Evolutionary conservation across 2,113 vertebrate genomes (phyloP).

Genomic region (Anthoscopus minutus): DNA sequence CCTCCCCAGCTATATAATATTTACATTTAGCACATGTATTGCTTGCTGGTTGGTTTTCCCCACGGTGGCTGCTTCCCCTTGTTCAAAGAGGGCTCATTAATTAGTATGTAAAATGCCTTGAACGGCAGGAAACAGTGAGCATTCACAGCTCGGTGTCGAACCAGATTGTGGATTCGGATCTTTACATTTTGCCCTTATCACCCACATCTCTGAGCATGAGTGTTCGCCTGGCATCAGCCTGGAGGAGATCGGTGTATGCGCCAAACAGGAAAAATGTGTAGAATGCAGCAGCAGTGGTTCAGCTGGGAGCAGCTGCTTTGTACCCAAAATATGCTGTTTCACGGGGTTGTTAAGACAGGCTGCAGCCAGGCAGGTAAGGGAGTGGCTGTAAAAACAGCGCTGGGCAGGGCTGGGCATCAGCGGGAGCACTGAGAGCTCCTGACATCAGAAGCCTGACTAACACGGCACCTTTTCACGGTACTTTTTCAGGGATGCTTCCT

Average conservation of each 20-base stretch:
- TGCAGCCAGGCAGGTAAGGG: not conserved
- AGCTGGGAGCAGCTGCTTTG: not conserved
- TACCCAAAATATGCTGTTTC: not conserved
- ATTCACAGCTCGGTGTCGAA: not conserved
- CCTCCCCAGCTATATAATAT: not conserved
- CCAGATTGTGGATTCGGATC: not conserved
- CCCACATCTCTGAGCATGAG: not conserved
- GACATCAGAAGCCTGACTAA: conserved; percentile 18
- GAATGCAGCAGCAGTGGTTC: not conserved
- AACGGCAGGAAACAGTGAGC: not conserved
- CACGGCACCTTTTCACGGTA: not conserved
- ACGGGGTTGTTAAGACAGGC: not conserved
- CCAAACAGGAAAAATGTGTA: not conserved
- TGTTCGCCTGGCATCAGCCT: not conserved
- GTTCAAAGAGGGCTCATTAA: not conserved
- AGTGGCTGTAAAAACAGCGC: not conserved
- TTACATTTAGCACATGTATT: not conserved
- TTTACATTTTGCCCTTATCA: not conserved
- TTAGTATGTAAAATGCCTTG: not conserved
- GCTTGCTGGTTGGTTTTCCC: not conserved
- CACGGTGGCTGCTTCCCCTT: not conserved
- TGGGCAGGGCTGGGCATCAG: not conserved
- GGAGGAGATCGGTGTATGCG: not conserved
- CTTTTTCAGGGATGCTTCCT: not conserved
- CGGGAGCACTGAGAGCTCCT: not conserved